Evolutionary conservation across 2,113 vertebrate genomes (phyloP).

Genomic region (Dipodomys spectabilis): DNA sequence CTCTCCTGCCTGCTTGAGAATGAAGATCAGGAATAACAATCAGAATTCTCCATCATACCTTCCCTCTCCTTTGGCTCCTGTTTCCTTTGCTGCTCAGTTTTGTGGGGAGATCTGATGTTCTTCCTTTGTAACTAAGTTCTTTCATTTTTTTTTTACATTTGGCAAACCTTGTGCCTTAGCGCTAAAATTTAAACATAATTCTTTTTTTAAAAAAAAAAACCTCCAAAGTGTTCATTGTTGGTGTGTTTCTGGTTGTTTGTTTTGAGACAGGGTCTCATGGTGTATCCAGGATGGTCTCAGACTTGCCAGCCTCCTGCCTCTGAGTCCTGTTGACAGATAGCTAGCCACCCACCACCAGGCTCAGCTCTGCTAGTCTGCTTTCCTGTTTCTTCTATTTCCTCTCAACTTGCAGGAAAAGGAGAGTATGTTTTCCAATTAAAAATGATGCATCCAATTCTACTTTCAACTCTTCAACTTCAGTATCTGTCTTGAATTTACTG

Average conservation of each 20-base stretch:
- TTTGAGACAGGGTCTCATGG: too few species aligned
- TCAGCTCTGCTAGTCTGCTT: background rate
- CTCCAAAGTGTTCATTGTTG: too few species aligned
- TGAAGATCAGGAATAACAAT: background rate
- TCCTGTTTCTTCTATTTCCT: background rate
- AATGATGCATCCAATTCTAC: background rate
- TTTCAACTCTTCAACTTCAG: background rate
- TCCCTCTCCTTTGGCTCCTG: background rate
- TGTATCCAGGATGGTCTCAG: background rate
- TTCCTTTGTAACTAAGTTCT: background rate
- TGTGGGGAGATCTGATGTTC: background rate
- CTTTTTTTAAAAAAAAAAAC: too few species aligned
- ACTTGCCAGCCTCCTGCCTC: background rate
- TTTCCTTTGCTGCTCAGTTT: background rate
- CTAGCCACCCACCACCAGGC: background rate
- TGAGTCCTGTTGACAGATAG: background rate
- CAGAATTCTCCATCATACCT: background rate
- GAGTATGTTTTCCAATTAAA: background rate
- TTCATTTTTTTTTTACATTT: background rate
- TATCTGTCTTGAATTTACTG: background rate
- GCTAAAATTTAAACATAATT: background rate
- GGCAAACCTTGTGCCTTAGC: background rate
- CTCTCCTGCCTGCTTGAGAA: background rate
- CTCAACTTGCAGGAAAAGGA: background rate
- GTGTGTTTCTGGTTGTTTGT: background rate